Base-by-base conservation (phyloP, 2,888 invertebrate species). In the Nemotelus pantherinus region DNA sequence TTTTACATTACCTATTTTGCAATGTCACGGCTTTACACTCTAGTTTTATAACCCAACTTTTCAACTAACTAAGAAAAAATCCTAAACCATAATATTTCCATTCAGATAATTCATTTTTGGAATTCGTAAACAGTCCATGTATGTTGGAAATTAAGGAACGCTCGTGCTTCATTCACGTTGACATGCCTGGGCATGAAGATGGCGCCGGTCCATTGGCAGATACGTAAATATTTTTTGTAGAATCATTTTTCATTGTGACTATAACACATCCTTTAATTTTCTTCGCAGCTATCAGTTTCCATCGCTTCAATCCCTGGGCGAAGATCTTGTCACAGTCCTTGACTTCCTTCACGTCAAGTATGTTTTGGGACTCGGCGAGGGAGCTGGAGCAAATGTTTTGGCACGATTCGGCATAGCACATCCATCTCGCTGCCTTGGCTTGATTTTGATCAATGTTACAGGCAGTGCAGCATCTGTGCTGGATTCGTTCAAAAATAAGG, bases 181-280 rank as follows among this genome's bases (percentile, higher is more conserved):
- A 95, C 85, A 91, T 94, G 44, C 94, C 94, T 0, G 95, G 96
- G 0, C 96, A 96, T 85, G 94, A 94, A 83, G 95, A 95, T 86
- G 92, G 93, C 84, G 94, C 95, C 0, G 90, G 91, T 1, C 91
- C 93, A 81, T 87, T 95, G 77, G 90, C 93, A 1, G 92, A 94
- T 81, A 92, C 92, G 94, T 94, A 86, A 90, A 91, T 84, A 25
- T 25, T 25, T 25, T 25, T 25, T 25, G 25, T 25, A 25, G 25
- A 25, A 25, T 25, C 25, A 47, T 44, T 2, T 10, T 50, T 41
- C 58, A 70, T 76, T 48, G 48, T 70, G 65, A 10, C 10, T 25
- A 77, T 70, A 75, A 72, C 72, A 25, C 25, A 25, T 25, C 25
- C 25, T 70, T 60, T 25, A 67, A 43, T 48, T 2, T 53, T 50